phyloP scores from a whole-genome alignment of 2,797 vertebrate genomes.

The Pogonophryne albipinna region DNA sequence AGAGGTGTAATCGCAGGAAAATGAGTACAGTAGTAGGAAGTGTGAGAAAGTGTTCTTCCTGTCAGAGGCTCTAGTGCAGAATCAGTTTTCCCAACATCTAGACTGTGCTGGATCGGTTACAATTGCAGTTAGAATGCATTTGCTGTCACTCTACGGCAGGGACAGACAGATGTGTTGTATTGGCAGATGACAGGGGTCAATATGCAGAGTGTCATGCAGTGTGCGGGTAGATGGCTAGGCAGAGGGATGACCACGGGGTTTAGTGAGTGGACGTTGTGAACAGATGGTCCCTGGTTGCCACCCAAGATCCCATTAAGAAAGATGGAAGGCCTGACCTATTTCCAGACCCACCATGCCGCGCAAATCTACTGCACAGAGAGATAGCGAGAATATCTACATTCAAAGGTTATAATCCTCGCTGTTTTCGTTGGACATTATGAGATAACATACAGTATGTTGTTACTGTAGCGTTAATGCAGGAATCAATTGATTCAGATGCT shows the following conservation, averaged over 20 bases:
- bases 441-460: slow-evolving; percentile 61
- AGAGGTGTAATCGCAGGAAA: slow-evolving; percentile 20
- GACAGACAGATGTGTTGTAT: slow-evolving; percentile 65
- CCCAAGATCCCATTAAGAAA: slow-evolving; percentile 84
- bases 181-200: slow-evolving; percentile 63
- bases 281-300: slow-evolving; percentile 82
- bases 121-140: slow-evolving; percentile 23
- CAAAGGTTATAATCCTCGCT: slow-evolving; percentile 62
- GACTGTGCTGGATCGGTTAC: slow-evolving; percentile 35
- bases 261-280: slow-evolving; percentile 68
- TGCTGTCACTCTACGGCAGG: slow-evolving; percentile 17
- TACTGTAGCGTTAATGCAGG: slow-evolving; percentile 43
- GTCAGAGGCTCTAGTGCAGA: slow-evolving; percentile 10
- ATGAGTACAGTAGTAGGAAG: slow-evolving; percentile 6
- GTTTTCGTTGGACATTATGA: slow-evolving; percentile 68
- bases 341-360: slow-evolving; percentile 65
- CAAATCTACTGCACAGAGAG: slow-evolving; percentile 61
- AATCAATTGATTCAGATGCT: slow-evolving; percentile 50
- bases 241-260: slow-evolving; percentile 79
- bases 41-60: neutral
- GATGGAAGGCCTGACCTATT: slow-evolving; percentile 83
- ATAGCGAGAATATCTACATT: slow-evolving; percentile 60
- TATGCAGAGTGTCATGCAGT: slow-evolving; percentile 45
- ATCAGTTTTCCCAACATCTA: slow-evolving; percentile 19
- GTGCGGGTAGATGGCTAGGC: slow-evolving; percentile 60